Conservation (phyloP, 2,797 vertebrate species). For the Semaprochilodus insignis region DNA sequence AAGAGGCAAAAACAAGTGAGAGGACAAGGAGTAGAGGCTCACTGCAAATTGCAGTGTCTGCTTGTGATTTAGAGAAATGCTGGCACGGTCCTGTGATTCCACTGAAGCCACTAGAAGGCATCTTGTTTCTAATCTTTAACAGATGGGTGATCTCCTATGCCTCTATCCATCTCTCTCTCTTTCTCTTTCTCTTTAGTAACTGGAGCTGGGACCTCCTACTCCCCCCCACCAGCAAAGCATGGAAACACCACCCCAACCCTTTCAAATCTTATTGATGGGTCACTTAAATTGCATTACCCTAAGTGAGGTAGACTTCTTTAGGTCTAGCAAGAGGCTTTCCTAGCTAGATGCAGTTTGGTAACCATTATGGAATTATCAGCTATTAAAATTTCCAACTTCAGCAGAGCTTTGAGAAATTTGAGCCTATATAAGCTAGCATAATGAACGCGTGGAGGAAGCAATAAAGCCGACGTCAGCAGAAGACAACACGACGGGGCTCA, state of each 20-base stretch:
- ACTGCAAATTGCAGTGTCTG: slow-evolving; percentile 37
- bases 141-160: slow-evolving; percentile 69
- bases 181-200: background rate
- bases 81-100: slow-evolving; percentile 68
- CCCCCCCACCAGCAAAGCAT: slow-evolving; percentile 53
- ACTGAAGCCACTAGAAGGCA: slow-evolving; percentile 69
- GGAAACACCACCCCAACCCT: slow-evolving; percentile 63
- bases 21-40: slow-evolving; percentile 7
- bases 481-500: slow-evolving; percentile 1
- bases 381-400: slow-evolving; percentile 29
- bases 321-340: background rate
- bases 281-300: slow-evolving; percentile 54
- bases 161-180: slow-evolving; percentile 17
- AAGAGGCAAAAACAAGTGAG: slow-evolving; percentile 10
- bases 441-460: slow-evolving; percentile 22
- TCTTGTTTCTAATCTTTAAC: slow-evolving; percentile 76
- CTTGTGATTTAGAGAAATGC: slow-evolving; percentile 60
- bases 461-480: slow-evolving; percentile 17
- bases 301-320: slow-evolving; percentile 1
- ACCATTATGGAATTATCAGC: slow-evolving; percentile 35
- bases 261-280: slow-evolving; percentile 53
- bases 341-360: slow-evolving; percentile 11
- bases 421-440: slow-evolving; percentile 26
- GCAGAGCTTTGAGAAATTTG: slow-evolving; percentile 29
- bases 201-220: too few relatives aligned